Evolutionary conservation across 2,888 invertebrate species (phyloP).

Genomic region (Amiota minor): DNA sequence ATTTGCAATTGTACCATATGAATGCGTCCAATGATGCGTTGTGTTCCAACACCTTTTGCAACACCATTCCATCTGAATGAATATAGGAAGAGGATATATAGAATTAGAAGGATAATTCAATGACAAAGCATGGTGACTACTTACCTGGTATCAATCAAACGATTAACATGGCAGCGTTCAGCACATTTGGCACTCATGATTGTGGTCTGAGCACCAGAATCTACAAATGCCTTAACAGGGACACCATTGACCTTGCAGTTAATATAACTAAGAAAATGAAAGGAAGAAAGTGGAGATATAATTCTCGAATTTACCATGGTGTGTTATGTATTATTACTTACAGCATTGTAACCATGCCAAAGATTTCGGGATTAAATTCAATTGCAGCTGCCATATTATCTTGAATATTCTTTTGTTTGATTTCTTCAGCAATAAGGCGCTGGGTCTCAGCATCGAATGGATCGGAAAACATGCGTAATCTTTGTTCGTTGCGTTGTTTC

Average conservation of each 20-base stretch:
- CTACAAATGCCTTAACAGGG: slow-evolving; percentile 98
- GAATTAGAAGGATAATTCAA: neutral
- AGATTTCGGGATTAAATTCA: slow-evolving; percentile 98
- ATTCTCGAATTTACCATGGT: neutral
- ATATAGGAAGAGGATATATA: neutral
- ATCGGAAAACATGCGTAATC: slow-evolving; percentile 92
- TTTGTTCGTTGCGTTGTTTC: slow-evolving; percentile 86
- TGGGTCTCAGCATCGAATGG: slow-evolving; percentile 97
- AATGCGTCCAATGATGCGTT: slow-evolving; percentile 95
- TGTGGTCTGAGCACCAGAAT: slow-evolving; percentile 97
- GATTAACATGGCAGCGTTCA: slow-evolving; percentile 93
- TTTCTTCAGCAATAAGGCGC: slow-evolving; percentile 94
- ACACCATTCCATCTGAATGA: slow-evolving; percentile 89
- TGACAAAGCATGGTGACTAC: neutral
- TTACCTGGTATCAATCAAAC: slow-evolving; percentile 86
- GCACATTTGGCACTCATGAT: slow-evolving; percentile 98
- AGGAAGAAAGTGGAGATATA: neutral
- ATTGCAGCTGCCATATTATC: slow-evolving; percentile 99
- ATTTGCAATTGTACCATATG: slow-evolving; percentile 98
- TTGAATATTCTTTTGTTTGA: slow-evolving; percentile 95
- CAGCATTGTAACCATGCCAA: slow-evolving; percentile 97
- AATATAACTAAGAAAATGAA: slow-evolving; percentile 78
- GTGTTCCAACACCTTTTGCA: slow-evolving; percentile 97
- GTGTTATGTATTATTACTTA: slow-evolving; percentile 68
- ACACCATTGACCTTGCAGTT: slow-evolving; percentile 97